Percentiles rank a stretch among this genome's conserved stretches.
phyloP scores from a whole-genome alignment of 2,888 invertebrate genomes.

The Aquatica leii region DNA sequence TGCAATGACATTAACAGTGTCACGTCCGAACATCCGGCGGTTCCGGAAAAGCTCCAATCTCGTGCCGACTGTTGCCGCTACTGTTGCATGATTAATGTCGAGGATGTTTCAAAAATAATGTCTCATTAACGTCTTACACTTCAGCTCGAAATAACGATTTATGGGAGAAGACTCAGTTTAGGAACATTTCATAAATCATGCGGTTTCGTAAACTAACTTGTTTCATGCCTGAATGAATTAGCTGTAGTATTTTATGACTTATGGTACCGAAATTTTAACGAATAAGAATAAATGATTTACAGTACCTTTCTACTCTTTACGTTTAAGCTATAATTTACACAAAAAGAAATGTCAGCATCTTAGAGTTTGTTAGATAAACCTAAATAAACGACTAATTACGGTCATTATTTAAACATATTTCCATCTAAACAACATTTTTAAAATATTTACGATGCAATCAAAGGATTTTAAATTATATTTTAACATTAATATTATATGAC shows the following conservation, averaged over 20 bases:
- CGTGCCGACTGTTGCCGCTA: slow-evolving; percentile 40
- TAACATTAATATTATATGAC: no score
- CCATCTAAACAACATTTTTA: no score
- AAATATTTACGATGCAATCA: no score
- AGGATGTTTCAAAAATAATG: slow-evolving; percentile 57
- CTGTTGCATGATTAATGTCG: slow-evolving; percentile 53
- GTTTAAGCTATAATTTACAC: no score
- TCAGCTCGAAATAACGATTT: slow-evolving; percentile 53
- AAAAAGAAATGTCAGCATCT: no score
- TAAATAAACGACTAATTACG: no score
- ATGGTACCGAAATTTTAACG: slow-evolving; percentile 1
- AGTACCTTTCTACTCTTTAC: no score
- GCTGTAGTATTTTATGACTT: slow-evolving; percentile 2
- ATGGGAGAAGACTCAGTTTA: slow-evolving; percentile 53
- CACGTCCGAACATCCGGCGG: slow-evolving; percentile 39
- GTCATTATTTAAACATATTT: no score
- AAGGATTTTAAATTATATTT: no score
- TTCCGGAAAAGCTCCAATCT: slow-evolving; percentile 37
- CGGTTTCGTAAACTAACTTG: slow-evolving; percentile 26
- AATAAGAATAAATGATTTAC: no score
- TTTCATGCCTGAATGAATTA: slow-evolving; percentile 11
- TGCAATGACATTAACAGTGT: slow-evolving; percentile 33
- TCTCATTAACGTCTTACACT: slow-evolving; percentile 57
- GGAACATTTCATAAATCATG: slow-evolving; percentile 54
- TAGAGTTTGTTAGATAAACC: no score